Conservation (phyloP, 2,113 vertebrate genomes). For the Hemiprocne comata region DNA sequence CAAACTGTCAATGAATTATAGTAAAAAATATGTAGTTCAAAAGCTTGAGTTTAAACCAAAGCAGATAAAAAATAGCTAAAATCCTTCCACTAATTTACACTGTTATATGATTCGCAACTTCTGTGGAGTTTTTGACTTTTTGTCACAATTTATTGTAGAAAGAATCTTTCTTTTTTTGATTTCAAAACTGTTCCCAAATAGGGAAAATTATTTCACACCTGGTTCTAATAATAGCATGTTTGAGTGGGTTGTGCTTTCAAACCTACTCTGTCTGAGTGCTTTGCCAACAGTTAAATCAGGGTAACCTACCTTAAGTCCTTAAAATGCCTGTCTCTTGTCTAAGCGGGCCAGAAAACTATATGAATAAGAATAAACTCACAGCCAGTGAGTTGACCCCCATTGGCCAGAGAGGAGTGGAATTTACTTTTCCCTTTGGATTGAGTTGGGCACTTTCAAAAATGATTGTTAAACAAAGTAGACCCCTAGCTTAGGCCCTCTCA, state of each 20-base stretch:
- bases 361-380: background rate
- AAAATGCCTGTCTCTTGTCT: conserved; percentile 19
- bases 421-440: background rate
- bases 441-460: background rate
- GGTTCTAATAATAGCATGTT: conserved; percentile 42
- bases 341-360: conserved; percentile 7
- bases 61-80: background rate
- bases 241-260: conserved; percentile 45
- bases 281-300: conserved; percentile 44
- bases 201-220: conserved; percentile 43
- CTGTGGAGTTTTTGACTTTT: background rate
- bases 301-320: conserved; percentile 38
- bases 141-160: background rate
- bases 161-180: background rate
- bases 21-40: background rate
- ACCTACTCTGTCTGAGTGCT: conserved; percentile 5
- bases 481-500: background rate
- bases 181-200: background rate
- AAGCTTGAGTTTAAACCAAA: background rate
- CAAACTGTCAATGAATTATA: background rate
- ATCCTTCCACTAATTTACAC: background rate
- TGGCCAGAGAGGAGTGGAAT: background rate
- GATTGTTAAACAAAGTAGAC: background rate
- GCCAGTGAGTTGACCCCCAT: background rate
- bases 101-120: background rate